phyloP scores from a whole-genome alignment of 2,888 invertebrate genomes.

The Tenthredo amoena region DNA sequence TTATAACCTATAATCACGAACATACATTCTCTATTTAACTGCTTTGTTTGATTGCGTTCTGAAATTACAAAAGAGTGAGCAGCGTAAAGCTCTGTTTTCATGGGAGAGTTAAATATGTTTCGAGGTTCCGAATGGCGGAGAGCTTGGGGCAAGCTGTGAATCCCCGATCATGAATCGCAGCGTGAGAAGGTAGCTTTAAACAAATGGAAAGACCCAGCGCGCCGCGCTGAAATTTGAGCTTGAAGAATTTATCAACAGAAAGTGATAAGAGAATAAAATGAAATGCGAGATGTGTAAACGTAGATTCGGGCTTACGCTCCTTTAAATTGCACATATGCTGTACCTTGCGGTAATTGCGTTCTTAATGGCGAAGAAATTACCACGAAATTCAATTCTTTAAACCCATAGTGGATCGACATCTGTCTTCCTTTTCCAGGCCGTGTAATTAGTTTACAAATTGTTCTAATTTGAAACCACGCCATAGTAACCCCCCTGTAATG shows the following conservation, averaged over 20 bases:
- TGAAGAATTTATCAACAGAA: neutral
- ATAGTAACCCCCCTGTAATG: too few species aligned
- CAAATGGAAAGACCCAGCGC: neutral
- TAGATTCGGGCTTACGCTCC: neutral
- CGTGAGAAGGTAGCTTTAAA: neutral
- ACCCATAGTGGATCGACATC: constrained; percentile 99
- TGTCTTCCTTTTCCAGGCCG: constrained; percentile 94
- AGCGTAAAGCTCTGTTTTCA: neutral
- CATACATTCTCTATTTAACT: neutral
- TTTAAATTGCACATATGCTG: constrained; percentile 9
- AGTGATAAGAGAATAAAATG: neutral
- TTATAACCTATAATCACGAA: constrained; percentile 42
- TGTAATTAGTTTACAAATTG: constrained; percentile 98
- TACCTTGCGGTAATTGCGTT: constrained; percentile 94
- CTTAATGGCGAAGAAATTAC: constrained; percentile 98
- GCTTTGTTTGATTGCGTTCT: constrained; percentile 25
- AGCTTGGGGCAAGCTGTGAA: neutral
- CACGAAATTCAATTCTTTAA: constrained; percentile 90
- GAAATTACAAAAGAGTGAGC: neutral
- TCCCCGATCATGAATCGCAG: neutral
- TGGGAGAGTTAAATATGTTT: neutral
- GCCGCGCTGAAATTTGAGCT: neutral
- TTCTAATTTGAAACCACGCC: too few species aligned
- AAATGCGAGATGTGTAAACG: neutral
- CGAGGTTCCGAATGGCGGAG: neutral